Percentiles rank a stretch among this genome's conserved stretches.
Evolutionary conservation across 2,797 vertebrate genomes (phyloP).

Genomic region (Lophius americanus): DNA sequence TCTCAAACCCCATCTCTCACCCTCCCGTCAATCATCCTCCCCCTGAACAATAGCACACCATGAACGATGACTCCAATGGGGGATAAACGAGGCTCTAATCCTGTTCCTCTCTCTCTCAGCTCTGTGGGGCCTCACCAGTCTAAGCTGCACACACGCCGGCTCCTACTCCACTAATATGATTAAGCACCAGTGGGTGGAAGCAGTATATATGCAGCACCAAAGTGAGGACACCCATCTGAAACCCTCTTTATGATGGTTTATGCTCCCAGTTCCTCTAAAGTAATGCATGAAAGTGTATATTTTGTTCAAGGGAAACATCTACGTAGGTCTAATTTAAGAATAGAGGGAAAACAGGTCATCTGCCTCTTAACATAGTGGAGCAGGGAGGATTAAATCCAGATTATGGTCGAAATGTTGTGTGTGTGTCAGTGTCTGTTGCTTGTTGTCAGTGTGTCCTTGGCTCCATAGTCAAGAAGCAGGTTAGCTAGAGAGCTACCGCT

Average conservation of each 20-base stretch:
- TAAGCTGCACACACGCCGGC: slow-evolving; percentile 60
- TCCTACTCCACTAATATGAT: slow-evolving; percentile 77
- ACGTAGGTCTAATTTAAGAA: slow-evolving; percentile 65
- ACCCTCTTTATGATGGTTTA: slow-evolving; percentile 23
- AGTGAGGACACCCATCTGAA: slow-evolving; percentile 37
- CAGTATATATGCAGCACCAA: slow-evolving; percentile 40
- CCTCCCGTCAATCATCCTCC: slow-evolving; percentile 56
- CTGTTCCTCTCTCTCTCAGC: slow-evolving; percentile 54
- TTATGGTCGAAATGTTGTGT: slow-evolving; percentile 82
- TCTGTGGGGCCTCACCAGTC: slow-evolving; percentile 47
- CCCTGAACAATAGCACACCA: slow-evolving; percentile 64
- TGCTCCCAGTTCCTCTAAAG: slow-evolving; percentile 16
- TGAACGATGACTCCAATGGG: slow-evolving; percentile 46
- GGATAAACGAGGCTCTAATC: slow-evolving; percentile 77
- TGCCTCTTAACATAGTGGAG: slow-evolving; percentile 87
- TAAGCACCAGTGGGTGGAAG: slow-evolving; percentile 67
- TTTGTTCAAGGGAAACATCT: slow-evolving; percentile 6
- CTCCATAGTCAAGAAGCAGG: slow-evolving; percentile 78
- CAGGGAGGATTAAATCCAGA: slow-evolving; percentile 93
- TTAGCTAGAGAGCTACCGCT: slow-evolving; percentile 75
- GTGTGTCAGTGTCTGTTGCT: slow-evolving; percentile 82
- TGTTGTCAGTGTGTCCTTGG: slow-evolving; percentile 85
- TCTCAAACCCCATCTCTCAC: slow-evolving; percentile 30
- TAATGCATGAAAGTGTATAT: slow-evolving; percentile 3
- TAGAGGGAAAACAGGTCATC: slow-evolving; percentile 88